Conservation (phyloP, 2,113 vertebrate genomes). For the Cavia aperea region DNA sequence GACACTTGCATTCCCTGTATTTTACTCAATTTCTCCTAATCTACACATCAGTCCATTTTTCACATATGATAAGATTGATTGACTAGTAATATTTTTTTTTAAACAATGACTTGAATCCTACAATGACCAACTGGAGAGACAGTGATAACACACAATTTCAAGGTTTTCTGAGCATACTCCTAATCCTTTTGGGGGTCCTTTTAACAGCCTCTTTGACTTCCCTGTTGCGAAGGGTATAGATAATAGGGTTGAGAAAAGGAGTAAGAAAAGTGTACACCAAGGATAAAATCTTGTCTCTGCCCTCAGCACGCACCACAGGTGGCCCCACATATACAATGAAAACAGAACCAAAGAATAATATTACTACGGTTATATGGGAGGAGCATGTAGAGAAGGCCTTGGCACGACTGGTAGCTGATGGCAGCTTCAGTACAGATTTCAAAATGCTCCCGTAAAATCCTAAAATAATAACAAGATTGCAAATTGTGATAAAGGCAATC, state of each 20-base stretch:
- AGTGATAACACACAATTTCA: not conserved
- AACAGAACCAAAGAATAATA: not conserved
- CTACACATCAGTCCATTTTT: not conserved
- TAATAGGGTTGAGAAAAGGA: not conserved
- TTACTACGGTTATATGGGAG: slow-evolving; percentile 39
- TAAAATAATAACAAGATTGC: slow-evolving; percentile 38
- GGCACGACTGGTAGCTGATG: not conserved
- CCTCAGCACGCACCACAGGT: slow-evolving; percentile 55
- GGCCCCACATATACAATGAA: slow-evolving; percentile 32
- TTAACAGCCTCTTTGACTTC: slow-evolving; percentile 44
- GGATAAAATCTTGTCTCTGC: not conserved
- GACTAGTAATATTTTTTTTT: not conserved
- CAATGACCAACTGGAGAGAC: not conserved
- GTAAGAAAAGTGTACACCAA: not conserved
- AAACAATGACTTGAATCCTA: not conserved
- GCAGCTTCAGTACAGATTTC: not conserved
- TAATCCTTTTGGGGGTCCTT: slow-evolving; percentile 2
- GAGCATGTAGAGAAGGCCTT: slow-evolving; percentile 39
- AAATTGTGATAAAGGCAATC: slow-evolving; percentile 34
- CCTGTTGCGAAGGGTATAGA: slow-evolving; percentile 10
- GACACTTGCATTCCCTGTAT: not conserved
- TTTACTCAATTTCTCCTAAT: not conserved
- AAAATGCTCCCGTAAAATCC: not conserved
- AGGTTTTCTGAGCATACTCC: not conserved
- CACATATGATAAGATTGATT: not conserved